Conservation (phyloP, 2,113 vertebrate genomes). For the Crotalus viridis region DNA sequence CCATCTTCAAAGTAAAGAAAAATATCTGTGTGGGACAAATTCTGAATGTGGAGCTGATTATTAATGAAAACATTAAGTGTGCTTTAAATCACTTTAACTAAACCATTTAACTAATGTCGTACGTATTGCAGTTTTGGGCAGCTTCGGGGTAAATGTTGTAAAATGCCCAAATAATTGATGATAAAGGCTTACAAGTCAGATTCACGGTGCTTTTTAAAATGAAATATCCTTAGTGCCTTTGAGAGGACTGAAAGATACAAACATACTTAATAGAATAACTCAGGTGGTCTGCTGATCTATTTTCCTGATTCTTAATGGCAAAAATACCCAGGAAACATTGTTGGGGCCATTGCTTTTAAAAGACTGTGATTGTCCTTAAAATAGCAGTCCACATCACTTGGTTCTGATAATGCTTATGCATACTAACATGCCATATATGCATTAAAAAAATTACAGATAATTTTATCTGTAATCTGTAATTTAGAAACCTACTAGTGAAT, state of each 20-base stretch:
- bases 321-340: not conserved
- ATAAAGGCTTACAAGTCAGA: conserved; percentile 14
- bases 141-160: not conserved
- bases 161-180: not conserved
- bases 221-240: conserved; percentile 1
- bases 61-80: not conserved
- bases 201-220: conserved; percentile 6
- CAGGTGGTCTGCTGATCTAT: not conserved
- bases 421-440: not conserved
- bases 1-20: not conserved
- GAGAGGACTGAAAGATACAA: conserved; percentile 19
- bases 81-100: not conserved
- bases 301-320: conserved; percentile 4
- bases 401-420: not conserved
- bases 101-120: not conserved
- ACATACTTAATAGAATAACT: conserved; percentile 1
- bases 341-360: conserved; percentile 18
- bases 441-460: not conserved
- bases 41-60: not conserved
- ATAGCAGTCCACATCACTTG: not conserved
- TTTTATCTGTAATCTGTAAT: not conserved
- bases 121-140: not conserved
- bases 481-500: not conserved
- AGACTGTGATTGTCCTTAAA: not conserved
- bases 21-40: not conserved